Percentiles rank a stretch among this genome's conserved stretches.
These are phyloP conservation scores for Botia almorhae DNA, from an alignment of 2,797 vertebrate species.

Conservation along the genomic window DNA sequence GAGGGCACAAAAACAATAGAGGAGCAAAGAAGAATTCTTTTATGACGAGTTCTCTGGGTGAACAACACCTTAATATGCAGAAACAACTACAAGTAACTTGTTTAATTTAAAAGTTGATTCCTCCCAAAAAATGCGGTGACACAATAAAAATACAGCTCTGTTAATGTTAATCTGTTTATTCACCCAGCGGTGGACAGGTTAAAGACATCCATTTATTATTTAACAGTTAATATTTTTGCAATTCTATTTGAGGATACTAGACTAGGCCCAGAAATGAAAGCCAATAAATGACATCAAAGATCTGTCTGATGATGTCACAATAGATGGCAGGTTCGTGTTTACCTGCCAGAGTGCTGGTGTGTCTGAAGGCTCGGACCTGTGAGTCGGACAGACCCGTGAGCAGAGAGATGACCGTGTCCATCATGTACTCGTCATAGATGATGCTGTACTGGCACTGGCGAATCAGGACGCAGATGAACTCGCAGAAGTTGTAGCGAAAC, in stretches of 20 bases:
- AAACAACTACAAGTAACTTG: too few species aligned
- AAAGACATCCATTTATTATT: background rate
- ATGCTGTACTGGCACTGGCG: slow-evolving; percentile 98
- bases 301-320: too few species aligned
- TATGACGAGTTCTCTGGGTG: too few species aligned
- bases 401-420: slow-evolving; percentile 98
- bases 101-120: too few species aligned
- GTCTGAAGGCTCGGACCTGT: slow-evolving; percentile 97
- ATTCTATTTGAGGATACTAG: background rate
- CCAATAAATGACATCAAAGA: too few species aligned
- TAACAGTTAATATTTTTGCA: background rate
- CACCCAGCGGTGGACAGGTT: background rate
- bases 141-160: too few species aligned
- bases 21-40: too few species aligned
- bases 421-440: slow-evolving; percentile 99
- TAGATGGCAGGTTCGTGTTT: background rate
- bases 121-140: too few species aligned
- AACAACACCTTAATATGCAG: too few species aligned
- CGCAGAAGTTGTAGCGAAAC: slow-evolving; percentile 97
- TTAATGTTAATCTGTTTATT: too few species aligned
- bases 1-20: background rate
- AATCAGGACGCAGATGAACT: slow-evolving; percentile 97
- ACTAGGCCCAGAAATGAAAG: too few species aligned
- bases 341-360: slow-evolving; percentile 97
- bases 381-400: slow-evolving; percentile 97